These are phyloP conservation scores for Syndactyla subalaris DNA, from an alignment of 2,797 vertebrate species.

Conservation along the genomic window DNA sequence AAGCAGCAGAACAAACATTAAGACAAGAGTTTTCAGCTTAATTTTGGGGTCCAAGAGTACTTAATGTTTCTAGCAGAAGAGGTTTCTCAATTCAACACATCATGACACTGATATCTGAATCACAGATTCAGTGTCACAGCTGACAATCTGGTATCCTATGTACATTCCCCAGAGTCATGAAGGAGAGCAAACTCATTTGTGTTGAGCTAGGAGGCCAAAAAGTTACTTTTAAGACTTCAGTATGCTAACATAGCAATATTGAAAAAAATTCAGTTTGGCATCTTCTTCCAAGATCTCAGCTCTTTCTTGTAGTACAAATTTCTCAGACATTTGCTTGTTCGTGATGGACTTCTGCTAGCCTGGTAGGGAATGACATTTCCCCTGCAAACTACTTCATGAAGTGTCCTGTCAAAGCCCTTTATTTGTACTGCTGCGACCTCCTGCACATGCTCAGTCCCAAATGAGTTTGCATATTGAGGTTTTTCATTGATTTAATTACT, in stretches of 20 bases:
- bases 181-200: not conserved
- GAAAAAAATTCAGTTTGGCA: not conserved
- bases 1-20: slow-evolving; percentile 56
- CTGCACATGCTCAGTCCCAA: not conserved
- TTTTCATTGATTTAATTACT: not conserved
- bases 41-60: not conserved
- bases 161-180: not conserved
- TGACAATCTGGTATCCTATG: not conserved
- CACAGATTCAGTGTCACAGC: not conserved
- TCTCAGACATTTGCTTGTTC: not conserved
- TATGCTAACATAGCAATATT: not conserved
- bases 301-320: not conserved
- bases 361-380: not conserved
- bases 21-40: slow-evolving; percentile 1
- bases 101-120: not conserved
- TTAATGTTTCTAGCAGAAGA: not conserved
- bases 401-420: not conserved
- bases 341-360: not conserved
- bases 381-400: not conserved
- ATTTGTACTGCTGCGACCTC: not conserved
- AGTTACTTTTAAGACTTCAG: not conserved
- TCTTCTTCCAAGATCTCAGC: not conserved
- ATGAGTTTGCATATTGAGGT: not conserved
- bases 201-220: not conserved
- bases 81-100: not conserved